Evolutionary conservation across 2,888 invertebrate genomes (phyloP).

Genomic region (Phalera bucephala): DNA sequence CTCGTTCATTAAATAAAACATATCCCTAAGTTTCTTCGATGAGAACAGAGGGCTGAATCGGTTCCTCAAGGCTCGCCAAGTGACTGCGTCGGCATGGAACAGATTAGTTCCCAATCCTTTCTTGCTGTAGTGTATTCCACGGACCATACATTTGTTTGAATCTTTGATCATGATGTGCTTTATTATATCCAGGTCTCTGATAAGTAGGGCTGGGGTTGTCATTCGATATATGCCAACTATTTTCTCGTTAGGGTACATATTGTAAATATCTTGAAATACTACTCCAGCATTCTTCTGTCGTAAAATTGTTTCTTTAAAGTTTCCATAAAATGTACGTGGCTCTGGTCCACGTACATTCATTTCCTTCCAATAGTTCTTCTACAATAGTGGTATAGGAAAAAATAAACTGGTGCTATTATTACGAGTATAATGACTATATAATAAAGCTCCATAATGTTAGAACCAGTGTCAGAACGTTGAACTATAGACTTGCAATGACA

Average conservation of each 20-base stretch:
- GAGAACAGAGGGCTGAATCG: constrained; percentile 56
- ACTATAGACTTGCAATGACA: too few species aligned
- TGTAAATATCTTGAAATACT: constrained; percentile 41
- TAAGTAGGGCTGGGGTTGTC: constrained; percentile 45
- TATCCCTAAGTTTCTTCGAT: constrained; percentile 56
- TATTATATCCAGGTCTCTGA: too few species aligned
- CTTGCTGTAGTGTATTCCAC: constrained; percentile 47
- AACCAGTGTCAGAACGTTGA: too few species aligned
- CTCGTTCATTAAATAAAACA: constrained; percentile 48
- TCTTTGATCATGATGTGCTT: constrained; percentile 63
- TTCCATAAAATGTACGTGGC: constrained; percentile 48
- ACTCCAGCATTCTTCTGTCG: constrained; percentile 28
- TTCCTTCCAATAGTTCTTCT: constrained; percentile 51
- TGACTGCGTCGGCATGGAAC: constrained; percentile 49
- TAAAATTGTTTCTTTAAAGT: constrained; percentile 36
- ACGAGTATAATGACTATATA: constrained; percentile 13
- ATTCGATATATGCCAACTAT: constrained; percentile 53
- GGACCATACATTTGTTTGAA: constrained; percentile 49
- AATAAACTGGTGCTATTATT: constrained; percentile 14
- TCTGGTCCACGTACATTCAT: constrained; percentile 41
- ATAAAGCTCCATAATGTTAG: constrained; percentile 16
- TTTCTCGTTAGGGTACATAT: constrained; percentile 47
- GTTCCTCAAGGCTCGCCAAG: constrained; percentile 47
- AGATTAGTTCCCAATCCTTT: constrained; percentile 49
- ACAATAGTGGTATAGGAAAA: constrained; percentile 37